Conservation (phyloP, 2,797 vertebrate species). For the Labeo calbasu region DNA sequence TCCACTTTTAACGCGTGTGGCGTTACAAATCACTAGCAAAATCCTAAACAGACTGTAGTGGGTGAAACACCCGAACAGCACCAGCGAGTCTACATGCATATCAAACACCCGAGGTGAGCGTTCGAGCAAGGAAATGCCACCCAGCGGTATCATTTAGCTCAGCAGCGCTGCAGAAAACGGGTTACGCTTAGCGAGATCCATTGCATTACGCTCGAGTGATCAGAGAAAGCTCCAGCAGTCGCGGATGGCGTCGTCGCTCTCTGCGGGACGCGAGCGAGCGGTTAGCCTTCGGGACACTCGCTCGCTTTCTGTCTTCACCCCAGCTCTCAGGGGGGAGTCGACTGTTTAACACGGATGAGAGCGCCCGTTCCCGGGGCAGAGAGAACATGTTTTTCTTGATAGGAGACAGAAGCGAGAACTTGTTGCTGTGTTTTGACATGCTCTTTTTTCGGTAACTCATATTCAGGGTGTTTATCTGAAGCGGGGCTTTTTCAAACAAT, state of each 20-base stretch:
- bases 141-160: constrained; percentile 30
- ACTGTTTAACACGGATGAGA: constrained; percentile 71
- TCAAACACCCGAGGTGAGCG: constrained; percentile 35
- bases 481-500: constrained; percentile 72
- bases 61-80: constrained; percentile 40
- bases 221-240: constrained; percentile 17
- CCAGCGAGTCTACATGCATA: constrained; percentile 39
- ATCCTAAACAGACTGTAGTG: constrained; percentile 25
- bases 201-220: constrained; percentile 40
- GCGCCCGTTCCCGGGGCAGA: constrained; percentile 51
- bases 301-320: constrained; percentile 50
- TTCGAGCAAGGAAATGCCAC: constrained; percentile 46
- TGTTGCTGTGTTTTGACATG: constrained; percentile 67
- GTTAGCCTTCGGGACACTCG: constrained; percentile 39
- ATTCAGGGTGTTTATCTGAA: constrained; percentile 63
- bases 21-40: constrained; percentile 45
- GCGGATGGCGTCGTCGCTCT: constrained; percentile 20
- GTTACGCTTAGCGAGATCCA: constrained; percentile 28
- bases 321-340: constrained; percentile 57
- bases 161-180: constrained; percentile 7
- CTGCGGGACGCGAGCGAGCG: constrained; percentile 17
- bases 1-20: constrained; percentile 39
- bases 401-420: constrained; percentile 52
- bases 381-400: constrained; percentile 57
- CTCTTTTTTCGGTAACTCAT: constrained; percentile 43